Percentiles rank a stretch among this genome's conserved stretches.
These are phyloP conservation scores for Oriolus oriolus DNA, from an alignment of 2,113 vertebrate species.

Conservation along the genomic window DNA sequence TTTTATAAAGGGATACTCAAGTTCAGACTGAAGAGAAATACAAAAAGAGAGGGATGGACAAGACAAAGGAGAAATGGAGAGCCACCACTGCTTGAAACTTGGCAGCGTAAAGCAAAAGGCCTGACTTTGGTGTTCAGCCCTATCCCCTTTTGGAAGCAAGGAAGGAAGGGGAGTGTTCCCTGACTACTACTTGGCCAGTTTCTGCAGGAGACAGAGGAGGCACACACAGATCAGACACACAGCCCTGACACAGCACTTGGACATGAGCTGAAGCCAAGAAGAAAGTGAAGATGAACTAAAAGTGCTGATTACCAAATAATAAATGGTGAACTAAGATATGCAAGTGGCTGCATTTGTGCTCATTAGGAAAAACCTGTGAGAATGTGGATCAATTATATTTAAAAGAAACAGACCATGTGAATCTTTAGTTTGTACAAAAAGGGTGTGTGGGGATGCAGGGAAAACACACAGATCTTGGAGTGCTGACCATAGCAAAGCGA, in stretches of 20 bases:
- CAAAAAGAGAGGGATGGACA: neutral
- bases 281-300: neutral
- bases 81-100: neutral
- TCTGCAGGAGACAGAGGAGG: neutral
- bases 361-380: neutral
- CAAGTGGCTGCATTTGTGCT: neutral
- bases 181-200: neutral
- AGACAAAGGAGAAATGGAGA: neutral
- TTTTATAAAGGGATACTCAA: neutral
- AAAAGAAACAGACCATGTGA: neutral
- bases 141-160: neutral
- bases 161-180: neutral
- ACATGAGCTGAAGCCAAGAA: neutral
- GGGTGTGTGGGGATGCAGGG: neutral
- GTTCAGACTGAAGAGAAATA: neutral
- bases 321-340: neutral
- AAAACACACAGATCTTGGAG: neutral
- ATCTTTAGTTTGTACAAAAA: neutral
- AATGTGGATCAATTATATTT: neutral
- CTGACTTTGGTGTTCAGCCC: neutral
- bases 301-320: neutral
- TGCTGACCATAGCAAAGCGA: neutral
- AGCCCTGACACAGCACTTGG: neutral
- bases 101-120: neutral
- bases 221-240: fast-evolving